Conservation (phyloP, 2,113 vertebrate genomes). For the Chionodraco myersi region DNA sequence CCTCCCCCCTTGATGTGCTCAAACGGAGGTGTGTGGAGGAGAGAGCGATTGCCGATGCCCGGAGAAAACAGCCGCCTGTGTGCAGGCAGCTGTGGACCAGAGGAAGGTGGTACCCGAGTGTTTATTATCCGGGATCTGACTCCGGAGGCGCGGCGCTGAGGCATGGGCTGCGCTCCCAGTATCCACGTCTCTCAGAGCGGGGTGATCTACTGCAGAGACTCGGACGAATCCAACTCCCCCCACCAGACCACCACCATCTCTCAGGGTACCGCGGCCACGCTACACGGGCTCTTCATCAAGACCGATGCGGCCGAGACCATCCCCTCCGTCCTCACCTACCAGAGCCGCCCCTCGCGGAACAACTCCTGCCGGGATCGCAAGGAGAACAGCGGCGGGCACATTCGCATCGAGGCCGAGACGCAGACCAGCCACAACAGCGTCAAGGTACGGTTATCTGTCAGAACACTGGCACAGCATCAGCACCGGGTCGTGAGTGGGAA, state of each 20-base stretch:
- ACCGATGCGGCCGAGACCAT: conserved; percentile 92
- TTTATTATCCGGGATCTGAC: conserved; percentile 58
- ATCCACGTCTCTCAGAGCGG: conserved; percentile 99
- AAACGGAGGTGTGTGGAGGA: conserved; percentile 55
- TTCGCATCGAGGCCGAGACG: conserved; percentile 92
- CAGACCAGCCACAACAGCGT: conserved; percentile 89
- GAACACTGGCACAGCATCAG: conserved; percentile 12
- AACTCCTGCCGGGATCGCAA: conserved; percentile 83
- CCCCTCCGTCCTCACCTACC: conserved; percentile 88
- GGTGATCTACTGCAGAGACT: conserved; percentile 97
- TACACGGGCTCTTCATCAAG: conserved; percentile 93
- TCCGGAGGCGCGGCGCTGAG: conserved; percentile 76
- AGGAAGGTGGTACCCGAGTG: conserved; percentile 56
- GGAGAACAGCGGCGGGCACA: conserved; percentile 80
- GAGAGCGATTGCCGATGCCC: conserved; percentile 62
- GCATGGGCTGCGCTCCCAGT: conserved; percentile 97
- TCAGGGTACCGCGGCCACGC: conserved; percentile 88
- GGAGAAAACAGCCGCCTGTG: conserved; percentile 50
- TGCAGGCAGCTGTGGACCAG: conserved; percentile 45
- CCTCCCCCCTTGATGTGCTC: conserved; percentile 62
- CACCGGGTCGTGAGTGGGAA: conserved; percentile 17
- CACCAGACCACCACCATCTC: conserved; percentile 92
- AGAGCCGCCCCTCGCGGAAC: conserved; percentile 83
- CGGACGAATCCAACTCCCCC: conserved; percentile 94
- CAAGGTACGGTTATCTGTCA: conserved; percentile 80